These are phyloP conservation scores for Artibeus jamaicensis DNA, from an alignment of 2,797 vertebrate genomes.

Conservation along the genomic window DNA sequence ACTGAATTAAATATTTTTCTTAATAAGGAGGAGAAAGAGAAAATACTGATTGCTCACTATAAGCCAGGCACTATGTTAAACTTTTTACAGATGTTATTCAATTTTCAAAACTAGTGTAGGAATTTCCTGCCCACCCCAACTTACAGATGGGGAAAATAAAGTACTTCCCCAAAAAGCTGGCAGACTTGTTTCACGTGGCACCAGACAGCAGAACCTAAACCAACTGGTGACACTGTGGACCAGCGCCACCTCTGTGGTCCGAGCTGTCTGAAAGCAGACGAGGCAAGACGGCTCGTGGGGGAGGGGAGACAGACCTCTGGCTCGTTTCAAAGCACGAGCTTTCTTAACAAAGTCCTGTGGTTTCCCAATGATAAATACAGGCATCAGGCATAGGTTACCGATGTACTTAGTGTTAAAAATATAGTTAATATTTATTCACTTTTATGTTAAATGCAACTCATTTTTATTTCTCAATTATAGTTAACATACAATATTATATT, in stretches of 20 bases:
- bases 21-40: neutral
- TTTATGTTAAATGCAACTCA: neutral
- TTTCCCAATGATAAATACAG: neutral
- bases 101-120: neutral
- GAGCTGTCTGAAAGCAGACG: neutral
- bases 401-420: neutral
- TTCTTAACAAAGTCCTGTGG: neutral
- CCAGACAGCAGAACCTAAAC: neutral
- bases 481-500: too few species aligned
- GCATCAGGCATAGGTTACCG: neutral
- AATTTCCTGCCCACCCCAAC: neutral
- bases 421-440: neutral
- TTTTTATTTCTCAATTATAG: too few species aligned
- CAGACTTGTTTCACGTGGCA: neutral
- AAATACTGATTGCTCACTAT: neutral
- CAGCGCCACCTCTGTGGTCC: neutral
- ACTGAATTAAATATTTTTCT: neutral
- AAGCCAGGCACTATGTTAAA: neutral
- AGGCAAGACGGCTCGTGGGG: accelerated
- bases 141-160: neutral
- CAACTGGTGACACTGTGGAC: neutral
- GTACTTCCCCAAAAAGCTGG: neutral
- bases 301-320: neutral
- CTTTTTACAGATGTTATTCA: neutral
- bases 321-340: neutral